These are phyloP conservation scores for Troides helena DNA, from an alignment of 2,888 invertebrate species.

Conservation along the genomic window DNA sequence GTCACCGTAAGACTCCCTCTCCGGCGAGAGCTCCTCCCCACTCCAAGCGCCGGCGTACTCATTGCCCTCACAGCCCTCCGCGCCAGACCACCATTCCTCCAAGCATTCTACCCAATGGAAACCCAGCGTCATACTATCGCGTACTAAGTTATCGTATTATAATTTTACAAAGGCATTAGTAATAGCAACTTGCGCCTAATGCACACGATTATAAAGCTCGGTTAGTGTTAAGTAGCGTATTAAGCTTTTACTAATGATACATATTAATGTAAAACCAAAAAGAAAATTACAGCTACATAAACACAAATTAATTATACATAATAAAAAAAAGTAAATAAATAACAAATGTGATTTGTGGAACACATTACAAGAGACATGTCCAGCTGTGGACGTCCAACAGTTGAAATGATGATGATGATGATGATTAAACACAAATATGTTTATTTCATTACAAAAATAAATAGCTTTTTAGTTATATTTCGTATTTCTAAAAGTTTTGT, in stretches of 20 bases:
- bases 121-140: conserved; percentile 52
- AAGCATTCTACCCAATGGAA: conserved; percentile 54
- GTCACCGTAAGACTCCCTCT: conserved; percentile 63
- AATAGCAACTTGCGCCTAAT: background rate
- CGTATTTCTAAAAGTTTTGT: too few species aligned
- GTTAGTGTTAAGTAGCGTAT: conserved; percentile 8
- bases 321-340: too few species aligned
- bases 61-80: conserved; percentile 52
- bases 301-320: too few species aligned
- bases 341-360: too few species aligned
- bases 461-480: too few species aligned
- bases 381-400: too few species aligned
- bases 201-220: conserved; percentile 5
- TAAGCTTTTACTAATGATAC: background rate
- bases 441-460: too few species aligned
- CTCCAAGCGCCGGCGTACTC: conserved; percentile 72
- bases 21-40: conserved; percentile 72
- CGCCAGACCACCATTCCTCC: conserved; percentile 75
- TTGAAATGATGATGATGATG: too few species aligned
- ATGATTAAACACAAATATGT: too few species aligned
- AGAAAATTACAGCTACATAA: too few species aligned
- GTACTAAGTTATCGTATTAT: conserved; percentile 48
- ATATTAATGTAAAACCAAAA: too few species aligned
- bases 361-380: too few species aligned
- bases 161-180: background rate